Percentiles rank a stretch among this genome's conserved stretches.
phyloP scores from a whole-genome alignment of 2,888 invertebrate species.

The Agrotis ipsilon region DNA sequence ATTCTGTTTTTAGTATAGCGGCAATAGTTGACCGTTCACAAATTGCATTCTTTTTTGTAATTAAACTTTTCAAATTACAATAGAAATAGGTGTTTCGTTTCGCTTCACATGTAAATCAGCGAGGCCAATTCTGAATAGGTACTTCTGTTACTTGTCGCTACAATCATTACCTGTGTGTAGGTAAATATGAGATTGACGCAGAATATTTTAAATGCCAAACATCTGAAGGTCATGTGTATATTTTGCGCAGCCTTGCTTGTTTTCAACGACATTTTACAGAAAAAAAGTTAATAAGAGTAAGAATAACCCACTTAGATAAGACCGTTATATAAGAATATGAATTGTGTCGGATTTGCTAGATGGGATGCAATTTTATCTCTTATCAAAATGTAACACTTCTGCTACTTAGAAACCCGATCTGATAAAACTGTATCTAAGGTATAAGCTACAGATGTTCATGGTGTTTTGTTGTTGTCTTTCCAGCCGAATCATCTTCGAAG shows the following conservation, averaged over 20 bases:
- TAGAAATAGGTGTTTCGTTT: slow-evolving; percentile 30
- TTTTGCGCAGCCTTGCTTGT: not conserved
- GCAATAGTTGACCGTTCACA: not conserved
- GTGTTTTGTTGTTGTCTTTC: slow-evolving; percentile 57
- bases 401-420: slow-evolving; percentile 8
- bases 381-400: slow-evolving; percentile 31
- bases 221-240: slow-evolving; percentile 18
- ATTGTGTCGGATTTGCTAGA: slow-evolving; percentile 10
- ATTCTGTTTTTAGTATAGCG: too few species aligned
- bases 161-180: not conserved
- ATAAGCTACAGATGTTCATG: slow-evolving; percentile 3
- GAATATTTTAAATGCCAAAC: slow-evolving; percentile 14
- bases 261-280: not conserved
- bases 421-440: slow-evolving; percentile 40
- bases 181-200: not conserved
- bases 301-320: slow-evolving; percentile 9
- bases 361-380: slow-evolving; percentile 51
- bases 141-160: slow-evolving; percentile 19
- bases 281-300: slow-evolving; percentile 11
- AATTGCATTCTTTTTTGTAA: slow-evolving; percentile 14
- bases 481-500: slow-evolving; percentile 71
- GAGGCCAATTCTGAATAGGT: slow-evolving; percentile 42
- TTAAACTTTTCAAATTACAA: slow-evolving; percentile 31
- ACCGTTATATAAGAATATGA: slow-evolving; percentile 28
- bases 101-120: slow-evolving; percentile 42